Percentiles rank a stretch among this genome's conserved stretches.
These are phyloP conservation scores for Megalops atlanticus DNA, from an alignment of 2,113 vertebrate species.

Conservation along the genomic window DNA sequence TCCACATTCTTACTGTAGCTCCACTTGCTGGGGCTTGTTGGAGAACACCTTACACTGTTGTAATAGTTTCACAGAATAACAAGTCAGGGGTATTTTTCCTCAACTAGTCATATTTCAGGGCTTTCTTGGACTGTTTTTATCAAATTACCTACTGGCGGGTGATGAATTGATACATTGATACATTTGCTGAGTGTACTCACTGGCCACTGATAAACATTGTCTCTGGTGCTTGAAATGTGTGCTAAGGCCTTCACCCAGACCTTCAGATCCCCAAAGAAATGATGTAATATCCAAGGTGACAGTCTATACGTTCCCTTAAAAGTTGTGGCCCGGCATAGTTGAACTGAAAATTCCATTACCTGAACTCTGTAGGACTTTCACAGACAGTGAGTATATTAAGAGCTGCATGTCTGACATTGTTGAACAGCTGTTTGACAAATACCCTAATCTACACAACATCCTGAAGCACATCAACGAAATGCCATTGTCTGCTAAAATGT, in stretches of 20 bases:
- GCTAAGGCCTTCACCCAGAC: not conserved
- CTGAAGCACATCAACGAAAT: no score
- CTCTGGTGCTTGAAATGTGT: not conserved
- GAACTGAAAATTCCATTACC: not conserved
- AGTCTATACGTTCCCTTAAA: not conserved
- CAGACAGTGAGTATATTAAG: no score
- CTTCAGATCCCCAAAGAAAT: not conserved
- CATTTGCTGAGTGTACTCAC: not conserved
- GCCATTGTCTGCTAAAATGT: no score
- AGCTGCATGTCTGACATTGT: no score
- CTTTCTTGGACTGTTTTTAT: not conserved
- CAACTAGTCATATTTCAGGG: not conserved
- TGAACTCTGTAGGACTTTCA: no score
- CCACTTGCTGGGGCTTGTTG: not conserved
- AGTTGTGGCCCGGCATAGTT: not conserved
- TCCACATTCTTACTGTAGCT: not conserved
- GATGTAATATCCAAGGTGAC: not conserved
- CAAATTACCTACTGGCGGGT: not conserved
- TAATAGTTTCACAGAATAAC: not conserved
- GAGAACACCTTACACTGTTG: not conserved
- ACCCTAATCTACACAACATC: no score
- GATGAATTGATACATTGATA: no score
- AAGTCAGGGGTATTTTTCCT: not conserved
- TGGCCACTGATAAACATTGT: not conserved
- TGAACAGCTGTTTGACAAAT: no score